These are phyloP conservation scores for Cryptomyrus ogoouensis DNA, from an alignment of 2,113 vertebrate species.

Conservation along the genomic window DNA sequence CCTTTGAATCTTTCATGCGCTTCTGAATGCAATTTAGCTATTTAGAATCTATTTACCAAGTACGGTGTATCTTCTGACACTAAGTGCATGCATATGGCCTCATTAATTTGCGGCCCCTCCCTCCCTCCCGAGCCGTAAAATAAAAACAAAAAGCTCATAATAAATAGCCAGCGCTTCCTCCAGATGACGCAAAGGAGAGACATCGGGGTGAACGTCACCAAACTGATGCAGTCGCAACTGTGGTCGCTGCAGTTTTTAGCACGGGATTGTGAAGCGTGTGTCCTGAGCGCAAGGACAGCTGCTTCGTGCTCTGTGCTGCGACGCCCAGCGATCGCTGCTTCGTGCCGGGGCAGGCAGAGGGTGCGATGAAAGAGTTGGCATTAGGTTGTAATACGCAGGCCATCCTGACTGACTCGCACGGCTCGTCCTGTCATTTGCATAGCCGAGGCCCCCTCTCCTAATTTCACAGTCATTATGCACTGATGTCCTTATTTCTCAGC, in stretches of 20 bases:
- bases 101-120: slow-evolving; percentile 27
- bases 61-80: slow-evolving; percentile 40
- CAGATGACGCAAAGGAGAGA: slow-evolving; percentile 44
- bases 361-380: slow-evolving; percentile 66
- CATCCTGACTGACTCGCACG: slow-evolving; percentile 93
- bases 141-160: slow-evolving; percentile 49
- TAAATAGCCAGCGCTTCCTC: slow-evolving; percentile 41
- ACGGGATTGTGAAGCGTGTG: not conserved
- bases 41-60: slow-evolving; percentile 40
- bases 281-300: slow-evolving; percentile 21
- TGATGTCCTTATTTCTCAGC: slow-evolving; percentile 89
- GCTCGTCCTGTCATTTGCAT: slow-evolving; percentile 91
- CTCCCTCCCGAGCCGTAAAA: slow-evolving; percentile 30
- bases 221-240: slow-evolving; percentile 39
- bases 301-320: slow-evolving; percentile 38
- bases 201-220: slow-evolving; percentile 41
- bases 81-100: slow-evolving; percentile 43
- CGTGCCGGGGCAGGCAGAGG: slow-evolving; percentile 23
- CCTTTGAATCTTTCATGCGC: slow-evolving; percentile 84
- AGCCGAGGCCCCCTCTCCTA: slow-evolving; percentile 76
- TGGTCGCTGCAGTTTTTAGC: slow-evolving; percentile 22
- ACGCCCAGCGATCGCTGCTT: slow-evolving; percentile 40
- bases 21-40: slow-evolving; percentile 85
- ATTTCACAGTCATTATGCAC: slow-evolving; percentile 99
- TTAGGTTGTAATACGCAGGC: slow-evolving; percentile 88